Evolutionary conservation across 2,888 invertebrate genomes (phyloP).

Genomic region (Lithophane leautieri): DNA sequence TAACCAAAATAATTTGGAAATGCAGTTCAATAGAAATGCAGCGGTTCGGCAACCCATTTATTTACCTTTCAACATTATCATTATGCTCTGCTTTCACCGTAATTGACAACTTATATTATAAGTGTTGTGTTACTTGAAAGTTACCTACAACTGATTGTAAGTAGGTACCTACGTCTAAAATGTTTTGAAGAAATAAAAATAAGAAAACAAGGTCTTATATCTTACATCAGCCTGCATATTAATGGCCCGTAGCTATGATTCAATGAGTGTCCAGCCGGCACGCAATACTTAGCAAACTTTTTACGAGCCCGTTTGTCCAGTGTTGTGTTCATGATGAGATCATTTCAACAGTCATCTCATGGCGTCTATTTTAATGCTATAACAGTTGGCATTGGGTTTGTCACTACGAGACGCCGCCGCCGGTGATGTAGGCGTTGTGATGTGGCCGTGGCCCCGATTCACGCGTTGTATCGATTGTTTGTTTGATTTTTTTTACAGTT

Average conservation of each 20-base stretch:
- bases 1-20: not conserved
- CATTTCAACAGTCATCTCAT: slow-evolving; percentile 64
- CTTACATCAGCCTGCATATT: slow-evolving; percentile 36
- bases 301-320: slow-evolving; percentile 65
- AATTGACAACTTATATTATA: not conserved
- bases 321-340: slow-evolving; percentile 64
- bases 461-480: slow-evolving; percentile 57
- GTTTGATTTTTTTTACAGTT: slow-evolving; percentile 31
- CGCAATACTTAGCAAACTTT: slow-evolving; percentile 37
- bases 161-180: not conserved
- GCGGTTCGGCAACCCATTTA: not conserved
- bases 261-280: slow-evolving; percentile 31
- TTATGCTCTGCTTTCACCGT: slow-evolving; percentile 14
- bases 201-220: slow-evolving; percentile 5
- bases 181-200: slow-evolving; percentile 3
- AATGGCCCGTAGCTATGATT: not conserved
- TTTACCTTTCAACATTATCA: slow-evolving; percentile 1
- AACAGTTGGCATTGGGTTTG: slow-evolving; percentile 70
- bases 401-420: slow-evolving; percentile 68
- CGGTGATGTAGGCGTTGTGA: slow-evolving; percentile 77
- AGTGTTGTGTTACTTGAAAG: slow-evolving; percentile 26
- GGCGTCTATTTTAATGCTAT: slow-evolving; percentile 69
- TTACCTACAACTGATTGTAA: slow-evolving; percentile 3
- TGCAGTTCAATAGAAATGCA: not conserved
- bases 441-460: slow-evolving; percentile 82